Percentiles rank a stretch among this genome's conserved stretches.
Conservation (phyloP, 2,797 vertebrate genomes). For the Helicolenus hilgendorfi region DNA sequence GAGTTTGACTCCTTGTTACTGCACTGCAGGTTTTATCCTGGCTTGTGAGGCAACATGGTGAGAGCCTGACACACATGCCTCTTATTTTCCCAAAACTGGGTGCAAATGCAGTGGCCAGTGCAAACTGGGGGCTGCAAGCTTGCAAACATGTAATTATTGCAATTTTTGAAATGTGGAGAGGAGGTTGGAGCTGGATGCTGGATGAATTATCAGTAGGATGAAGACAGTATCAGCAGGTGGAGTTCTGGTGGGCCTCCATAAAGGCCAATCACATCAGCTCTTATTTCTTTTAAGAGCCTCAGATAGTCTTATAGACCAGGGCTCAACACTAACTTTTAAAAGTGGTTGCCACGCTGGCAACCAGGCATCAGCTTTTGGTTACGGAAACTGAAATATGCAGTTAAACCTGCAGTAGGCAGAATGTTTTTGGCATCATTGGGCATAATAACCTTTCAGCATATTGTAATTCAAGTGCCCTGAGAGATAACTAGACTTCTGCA, state of each 20-base stretch:
- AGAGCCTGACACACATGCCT: slow-evolving; percentile 36
- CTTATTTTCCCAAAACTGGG: slow-evolving; percentile 38
- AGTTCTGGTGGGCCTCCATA: background rate
- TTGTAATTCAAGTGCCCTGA: too few relatives aligned
- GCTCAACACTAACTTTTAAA: background rate
- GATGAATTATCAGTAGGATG: background rate
- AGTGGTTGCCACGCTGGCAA: background rate
- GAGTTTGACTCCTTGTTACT: slow-evolving; percentile 56
- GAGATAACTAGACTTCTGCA: too few relatives aligned
- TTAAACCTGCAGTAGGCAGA: too few relatives aligned
- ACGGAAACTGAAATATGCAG: too few relatives aligned
- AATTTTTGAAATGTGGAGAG: slow-evolving; percentile 9
- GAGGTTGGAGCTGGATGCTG: background rate
- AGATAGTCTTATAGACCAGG: background rate
- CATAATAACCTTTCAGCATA: too few relatives aligned
- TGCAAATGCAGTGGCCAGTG: slow-evolving; percentile 4
- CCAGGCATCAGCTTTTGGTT: too few relatives aligned
- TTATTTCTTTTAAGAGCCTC: slow-evolving; percentile 1
- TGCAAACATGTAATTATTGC: slow-evolving; percentile 6
- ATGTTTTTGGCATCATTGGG: too few relatives aligned
- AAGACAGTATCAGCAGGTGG: background rate
- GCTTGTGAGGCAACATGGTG: slow-evolving; percentile 27
- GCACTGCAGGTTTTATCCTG: slow-evolving; percentile 62
- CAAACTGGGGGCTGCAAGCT: background rate
- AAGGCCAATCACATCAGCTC: background rate